Base-by-base conservation (phyloP, 2,797 vertebrate genomes). In the Xerus rutilus region DNA sequence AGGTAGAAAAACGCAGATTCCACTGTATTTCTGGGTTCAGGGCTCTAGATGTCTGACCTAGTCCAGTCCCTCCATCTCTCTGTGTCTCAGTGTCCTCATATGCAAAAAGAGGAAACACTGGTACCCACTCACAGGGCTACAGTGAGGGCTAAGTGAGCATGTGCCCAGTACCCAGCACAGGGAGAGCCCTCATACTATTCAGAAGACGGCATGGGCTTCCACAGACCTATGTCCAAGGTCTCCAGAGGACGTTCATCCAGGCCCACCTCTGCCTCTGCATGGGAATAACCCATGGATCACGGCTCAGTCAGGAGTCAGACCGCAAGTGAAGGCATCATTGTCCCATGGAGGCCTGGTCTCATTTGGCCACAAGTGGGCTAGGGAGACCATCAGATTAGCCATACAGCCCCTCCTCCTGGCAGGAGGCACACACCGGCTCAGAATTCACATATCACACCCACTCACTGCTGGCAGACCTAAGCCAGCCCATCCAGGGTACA, bases 251-350 rank as follows among this genome's bases (percentile, higher is more conserved):
- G 8, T 35, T 9, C 0, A 0, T 18, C 17, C 4, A 45, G 78
- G 70, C 30, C 74, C 39, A 57, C 49, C 15, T 32, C 43, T 23
- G 2, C 49, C 12, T 32, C n/a, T 23, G 4, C 52, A 52, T 82
- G n/a, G 52, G 43, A 35, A 72, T 13, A 18, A 3, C n/a, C n/a
- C 76, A 43, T 23, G 32, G 32, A 32, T 25, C 14, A 2, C 30
- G 15, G 2, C 32, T 47, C 15, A 14, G 35, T 43, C 25, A 0
- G 28, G 5, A 35, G 21, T 52, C 57, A 43, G 17, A 92, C 32
- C 4, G 7, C 35, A 20, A 35, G 15, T 32, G 3, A 2, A 11
- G 20, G 10, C 25, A 10, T 5, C 25, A n/a, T 3, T 39, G 30
- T 15, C n/a, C 28, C 0, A 0, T 13, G n/a, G 21, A 81, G 59